Evolutionary conservation across 2,113 vertebrate genomes (phyloP).

Genomic region (Edolisoma coerulescens): DNA sequence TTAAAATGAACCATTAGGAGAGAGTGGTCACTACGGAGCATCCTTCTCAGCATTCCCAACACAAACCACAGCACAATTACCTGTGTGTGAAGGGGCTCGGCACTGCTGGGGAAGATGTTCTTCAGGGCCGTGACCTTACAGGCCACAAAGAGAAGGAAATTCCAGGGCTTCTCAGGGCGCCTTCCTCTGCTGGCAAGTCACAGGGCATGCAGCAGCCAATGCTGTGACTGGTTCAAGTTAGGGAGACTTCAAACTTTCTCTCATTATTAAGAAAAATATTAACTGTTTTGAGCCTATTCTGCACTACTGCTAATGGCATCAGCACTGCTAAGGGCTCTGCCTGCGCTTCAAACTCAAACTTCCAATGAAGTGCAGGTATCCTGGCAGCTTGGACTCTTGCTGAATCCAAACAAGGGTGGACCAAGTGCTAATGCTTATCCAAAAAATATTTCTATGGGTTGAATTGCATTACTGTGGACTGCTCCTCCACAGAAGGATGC

Average conservation of each 20-base stretch:
- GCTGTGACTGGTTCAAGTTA: background rate
- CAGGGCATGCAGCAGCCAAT: background rate
- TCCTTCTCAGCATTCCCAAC: background rate
- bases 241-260: background rate
- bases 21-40: fast-evolving
- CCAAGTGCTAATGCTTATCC: background rate
- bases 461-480: background rate
- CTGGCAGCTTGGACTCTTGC: background rate
- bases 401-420: background rate
- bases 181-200: background rate
- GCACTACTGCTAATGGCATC: background rate
- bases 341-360: background rate
- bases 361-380: background rate
- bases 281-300: background rate
- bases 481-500: background rate
- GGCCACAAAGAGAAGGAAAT: background rate
- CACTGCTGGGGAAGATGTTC: background rate
- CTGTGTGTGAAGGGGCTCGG: background rate
- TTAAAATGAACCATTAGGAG: background rate
- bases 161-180: background rate
- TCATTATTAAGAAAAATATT: background rate
- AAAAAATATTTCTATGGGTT: background rate
- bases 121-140: background rate
- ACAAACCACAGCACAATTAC: background rate
- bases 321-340: background rate